phyloP scores from a whole-genome alignment of 2,888 invertebrate genomes.

The Norana najaformis region DNA sequence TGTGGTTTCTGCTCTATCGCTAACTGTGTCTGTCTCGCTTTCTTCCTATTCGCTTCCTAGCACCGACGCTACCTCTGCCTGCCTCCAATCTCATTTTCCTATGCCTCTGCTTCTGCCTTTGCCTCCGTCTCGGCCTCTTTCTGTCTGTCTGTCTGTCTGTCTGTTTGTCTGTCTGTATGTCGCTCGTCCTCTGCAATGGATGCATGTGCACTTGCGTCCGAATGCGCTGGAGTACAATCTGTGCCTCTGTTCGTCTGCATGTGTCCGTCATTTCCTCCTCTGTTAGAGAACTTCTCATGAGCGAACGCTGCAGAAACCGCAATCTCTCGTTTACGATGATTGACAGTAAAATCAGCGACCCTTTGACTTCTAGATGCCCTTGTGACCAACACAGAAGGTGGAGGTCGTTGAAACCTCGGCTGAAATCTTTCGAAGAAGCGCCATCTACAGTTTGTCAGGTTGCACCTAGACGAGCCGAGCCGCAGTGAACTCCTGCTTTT shows the following conservation, averaged over 20 bases:
- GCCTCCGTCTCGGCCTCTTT: neutral
- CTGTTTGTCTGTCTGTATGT: neutral
- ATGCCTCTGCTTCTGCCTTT: neutral
- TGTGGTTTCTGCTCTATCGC: neutral
- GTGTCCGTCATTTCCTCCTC: neutral
- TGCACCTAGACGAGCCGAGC: neutral
- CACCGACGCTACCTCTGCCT: neutral
- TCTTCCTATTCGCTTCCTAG: neutral
- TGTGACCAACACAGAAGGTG: neutral
- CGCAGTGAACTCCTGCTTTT: neutral
- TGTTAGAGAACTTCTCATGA: neutral
- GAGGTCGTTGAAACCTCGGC: neutral
- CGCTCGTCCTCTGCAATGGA: too few relatives aligned
- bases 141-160: too few relatives aligned
- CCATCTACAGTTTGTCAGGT: neutral
- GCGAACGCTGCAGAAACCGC: neutral
- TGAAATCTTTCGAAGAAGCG: too few relatives aligned
- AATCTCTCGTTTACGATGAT: neutral
- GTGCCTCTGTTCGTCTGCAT: neutral
- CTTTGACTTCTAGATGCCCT: neutral
- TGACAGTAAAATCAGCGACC: conserved; percentile 7
- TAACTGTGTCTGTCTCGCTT: neutral
- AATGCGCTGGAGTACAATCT: neutral
- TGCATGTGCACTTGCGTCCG: neutral
- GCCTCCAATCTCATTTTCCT: neutral